Base-by-base conservation (phyloP, 2,113 vertebrate species). In the Xenopus laevis region DNA sequence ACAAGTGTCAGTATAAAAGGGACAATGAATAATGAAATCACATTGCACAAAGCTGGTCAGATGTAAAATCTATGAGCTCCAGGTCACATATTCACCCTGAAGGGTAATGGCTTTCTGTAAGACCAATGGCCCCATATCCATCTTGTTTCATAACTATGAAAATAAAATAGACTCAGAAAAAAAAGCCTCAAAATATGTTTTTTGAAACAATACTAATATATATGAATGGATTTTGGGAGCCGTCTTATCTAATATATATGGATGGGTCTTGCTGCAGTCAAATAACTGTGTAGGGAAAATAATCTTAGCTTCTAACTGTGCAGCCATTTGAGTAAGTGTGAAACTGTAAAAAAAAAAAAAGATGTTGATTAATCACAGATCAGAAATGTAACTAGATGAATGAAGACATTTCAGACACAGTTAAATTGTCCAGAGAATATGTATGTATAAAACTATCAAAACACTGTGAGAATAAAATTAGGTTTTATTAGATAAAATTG, bases 61-160 rank as follows among this genome's bases (percentile, higher is more conserved):
- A 69, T 69, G 66, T 69, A 52, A 76, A 70, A 64, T 76, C 74
- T 70, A 55, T 76, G 66, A 57, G 58, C 74, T 55, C 53, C 23
- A 67, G 74, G 74, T 76, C 74, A 70, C 69, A 66, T 69, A 70
- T 55, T 76, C 74, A 62, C 66, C 67, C 67, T 77, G 64, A 77
- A 77, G 74, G 66, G 66, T 77, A 70, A 77, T 77, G 67, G 59
- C 63, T 77, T 77, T 77, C 74, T 77, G 70, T 77, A 47, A 77
- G 30, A 64, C 7, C 65, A 77, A 77, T 69, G 67, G 74, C 66
- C 60, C 30, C 50, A 62, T 77, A 70, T 70, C 74, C 59, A 70
- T 70, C 74, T 77, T 70, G n/a, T 64, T 64, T 64, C 46, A 70
- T 77, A 67, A 21, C 66, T 33, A 27, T 70, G 74, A 55, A 77